Conservation (phyloP, 30 jellyfish, hydroid and myxozoan genomes). For the Rhopilema esculentum region DNA sequence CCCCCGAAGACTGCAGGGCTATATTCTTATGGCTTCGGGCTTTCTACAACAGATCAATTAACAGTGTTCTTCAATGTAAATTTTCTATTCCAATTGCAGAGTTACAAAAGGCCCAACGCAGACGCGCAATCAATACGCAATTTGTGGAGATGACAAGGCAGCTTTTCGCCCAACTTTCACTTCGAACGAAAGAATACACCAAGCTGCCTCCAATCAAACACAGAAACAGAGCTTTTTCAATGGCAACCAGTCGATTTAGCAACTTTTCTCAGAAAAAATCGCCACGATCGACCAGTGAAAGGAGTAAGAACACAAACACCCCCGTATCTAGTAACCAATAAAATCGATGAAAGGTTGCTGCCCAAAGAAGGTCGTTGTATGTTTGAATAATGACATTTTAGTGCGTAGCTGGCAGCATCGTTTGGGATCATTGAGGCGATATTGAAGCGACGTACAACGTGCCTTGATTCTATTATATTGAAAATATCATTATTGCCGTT, state of each 20-base stretch:
- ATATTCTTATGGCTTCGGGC: too few relatives aligned
- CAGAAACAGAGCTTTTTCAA: constrained; percentile 42
- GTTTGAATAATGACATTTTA: too few relatives aligned
- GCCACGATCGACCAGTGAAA: not conserved
- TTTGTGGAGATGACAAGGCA: constrained; percentile 56
- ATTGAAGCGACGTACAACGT: too few relatives aligned
- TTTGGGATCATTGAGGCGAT: too few relatives aligned
- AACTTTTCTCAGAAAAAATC: not conserved
- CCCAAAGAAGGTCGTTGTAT: not conserved
- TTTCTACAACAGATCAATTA: too few relatives aligned
- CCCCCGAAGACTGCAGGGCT: too few relatives aligned
- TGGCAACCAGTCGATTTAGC: constrained; percentile 13
- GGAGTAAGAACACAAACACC: not conserved
- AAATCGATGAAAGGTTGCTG: not conserved
- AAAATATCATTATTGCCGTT: too few relatives aligned
- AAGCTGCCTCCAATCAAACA: constrained; percentile 61
- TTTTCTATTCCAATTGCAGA: not conserved
- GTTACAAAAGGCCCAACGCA: constrained; percentile 1
- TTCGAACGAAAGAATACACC: constrained; percentile 53
- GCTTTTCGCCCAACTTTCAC: constrained; percentile 47
- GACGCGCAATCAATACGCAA: constrained; percentile 25
- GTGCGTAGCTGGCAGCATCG: too few relatives aligned
- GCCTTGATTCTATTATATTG: too few relatives aligned
- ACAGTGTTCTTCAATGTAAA: too few relatives aligned
- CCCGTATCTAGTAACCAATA: not conserved